phyloP scores from a whole-genome alignment of 2,888 invertebrate species.

The Chelonus formosanus region DNA sequence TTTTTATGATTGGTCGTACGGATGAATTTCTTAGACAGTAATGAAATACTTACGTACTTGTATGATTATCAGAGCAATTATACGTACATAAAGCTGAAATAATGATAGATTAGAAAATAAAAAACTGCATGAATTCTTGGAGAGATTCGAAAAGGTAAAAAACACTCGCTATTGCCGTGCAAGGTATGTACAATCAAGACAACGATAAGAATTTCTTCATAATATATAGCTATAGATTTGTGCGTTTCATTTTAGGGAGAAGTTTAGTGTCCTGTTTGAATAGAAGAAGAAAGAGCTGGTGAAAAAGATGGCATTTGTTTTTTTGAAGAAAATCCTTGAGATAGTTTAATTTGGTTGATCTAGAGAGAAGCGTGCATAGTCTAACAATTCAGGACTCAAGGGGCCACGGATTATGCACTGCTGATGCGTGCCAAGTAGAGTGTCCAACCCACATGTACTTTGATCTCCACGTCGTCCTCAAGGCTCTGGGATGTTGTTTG shows the following conservation, averaged over 20 bases:
- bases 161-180: too few relatives aligned
- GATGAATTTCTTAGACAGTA: too few relatives aligned
- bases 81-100: too few relatives aligned
- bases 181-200: too few relatives aligned
- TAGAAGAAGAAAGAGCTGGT: neutral
- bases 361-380: conserved; percentile 45
- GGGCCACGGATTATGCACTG: conserved; percentile 35
- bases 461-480: conserved; percentile 91
- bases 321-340: conserved; percentile 10
- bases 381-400: conserved; percentile 40
- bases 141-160: too few relatives aligned
- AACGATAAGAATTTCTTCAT: too few relatives aligned
- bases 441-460: conserved; percentile 72
- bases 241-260: neutral
- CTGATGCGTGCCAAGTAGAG: conserved; percentile 42
- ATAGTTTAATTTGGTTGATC: conserved; percentile 24
- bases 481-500: conserved; percentile 92
- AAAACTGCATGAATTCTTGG: too few relatives aligned
- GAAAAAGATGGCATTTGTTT: neutral
- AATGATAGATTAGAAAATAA: too few relatives aligned
- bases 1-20: too few relatives aligned
- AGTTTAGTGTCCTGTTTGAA: neutral
- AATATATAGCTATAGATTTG: too few relatives aligned
- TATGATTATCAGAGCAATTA: too few relatives aligned
- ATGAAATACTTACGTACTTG: too few relatives aligned